phyloP scores from a whole-genome alignment of 2,888 invertebrate genomes.

The Yponomeuta evonymella region DNA sequence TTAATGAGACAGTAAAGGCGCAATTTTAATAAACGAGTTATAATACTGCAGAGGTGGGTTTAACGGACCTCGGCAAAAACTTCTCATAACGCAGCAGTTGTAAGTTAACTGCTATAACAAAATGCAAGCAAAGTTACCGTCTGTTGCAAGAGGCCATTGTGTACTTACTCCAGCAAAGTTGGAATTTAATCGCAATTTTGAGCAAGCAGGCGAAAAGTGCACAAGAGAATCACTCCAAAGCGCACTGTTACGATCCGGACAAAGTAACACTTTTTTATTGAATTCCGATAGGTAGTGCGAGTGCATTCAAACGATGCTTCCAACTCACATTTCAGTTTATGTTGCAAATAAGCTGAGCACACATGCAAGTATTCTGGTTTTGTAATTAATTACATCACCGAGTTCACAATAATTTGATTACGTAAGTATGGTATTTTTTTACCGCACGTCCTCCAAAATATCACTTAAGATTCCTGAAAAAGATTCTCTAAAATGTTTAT shows the following conservation, averaged over 20 bases:
- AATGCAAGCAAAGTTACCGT: constrained; percentile 16
- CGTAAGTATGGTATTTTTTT: too few relatives aligned
- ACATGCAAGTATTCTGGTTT: neutral
- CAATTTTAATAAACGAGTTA: neutral
- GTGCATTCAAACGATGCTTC: neutral
- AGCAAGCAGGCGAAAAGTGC: constrained; percentile 48
- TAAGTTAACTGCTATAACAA: constrained; percentile 12
- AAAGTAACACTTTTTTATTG: constrained; percentile 16
- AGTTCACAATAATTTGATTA: too few relatives aligned
- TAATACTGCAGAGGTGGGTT: neutral
- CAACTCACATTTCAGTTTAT: neutral
- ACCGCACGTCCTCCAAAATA: too few relatives aligned
- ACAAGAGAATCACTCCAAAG: constrained; percentile 40
- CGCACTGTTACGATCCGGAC: constrained; percentile 31
- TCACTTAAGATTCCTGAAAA: too few relatives aligned
- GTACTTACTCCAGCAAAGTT: constrained; percentile 13
- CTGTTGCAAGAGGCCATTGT: constrained; percentile 14
- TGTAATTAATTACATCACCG: too few relatives aligned
- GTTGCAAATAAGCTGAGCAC: neutral
- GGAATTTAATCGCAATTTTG: constrained; percentile 43
- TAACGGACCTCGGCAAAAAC: neutral
- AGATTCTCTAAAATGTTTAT: too few relatives aligned
- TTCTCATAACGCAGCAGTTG: neutral
- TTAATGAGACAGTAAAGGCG: neutral
- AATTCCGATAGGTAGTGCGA: constrained; percentile 2